phyloP scores from a whole-genome alignment of 2,113 vertebrate genomes.

The Microtus ochrogaster region DNA sequence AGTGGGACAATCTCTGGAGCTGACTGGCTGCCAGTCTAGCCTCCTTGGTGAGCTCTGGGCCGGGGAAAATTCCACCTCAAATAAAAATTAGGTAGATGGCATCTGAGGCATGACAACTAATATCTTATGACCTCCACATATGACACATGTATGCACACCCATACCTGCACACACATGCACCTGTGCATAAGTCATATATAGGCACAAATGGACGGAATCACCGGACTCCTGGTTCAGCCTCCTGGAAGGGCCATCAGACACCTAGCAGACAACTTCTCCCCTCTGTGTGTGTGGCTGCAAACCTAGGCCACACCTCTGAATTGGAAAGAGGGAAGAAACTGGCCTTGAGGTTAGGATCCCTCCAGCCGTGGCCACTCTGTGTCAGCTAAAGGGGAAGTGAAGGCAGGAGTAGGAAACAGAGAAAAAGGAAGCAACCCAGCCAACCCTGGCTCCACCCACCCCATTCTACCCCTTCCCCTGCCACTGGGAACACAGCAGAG shows the following conservation, averaged over 20 bases:
- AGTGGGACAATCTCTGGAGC: background rate
- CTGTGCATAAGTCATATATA: background rate
- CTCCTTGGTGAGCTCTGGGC: background rate
- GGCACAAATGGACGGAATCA: background rate
- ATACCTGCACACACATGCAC: background rate
- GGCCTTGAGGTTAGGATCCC: background rate
- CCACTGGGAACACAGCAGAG: background rate
- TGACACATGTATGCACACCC: background rate
- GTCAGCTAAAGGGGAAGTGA: slow-evolving; percentile 43
- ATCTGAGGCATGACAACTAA: background rate
- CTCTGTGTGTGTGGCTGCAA: background rate
- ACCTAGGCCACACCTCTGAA: background rate
- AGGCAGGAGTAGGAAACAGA: background rate
- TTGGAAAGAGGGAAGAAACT: background rate
- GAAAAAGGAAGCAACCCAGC: slow-evolving; percentile 45
- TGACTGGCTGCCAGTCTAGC: background rate
- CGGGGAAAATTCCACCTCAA: background rate
- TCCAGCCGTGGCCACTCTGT: background rate
- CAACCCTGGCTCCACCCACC: no score
- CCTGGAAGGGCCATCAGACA: background rate
- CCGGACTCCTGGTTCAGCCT: background rate
- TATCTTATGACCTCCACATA: background rate
- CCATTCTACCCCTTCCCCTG: background rate
- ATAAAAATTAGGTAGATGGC: background rate
- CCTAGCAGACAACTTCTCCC: no score